Evolutionary conservation across 2,888 invertebrate genomes (phyloP), one percentile per base, ranked within the genome.

Genomic region (Amorpha juglandis): DNA sequence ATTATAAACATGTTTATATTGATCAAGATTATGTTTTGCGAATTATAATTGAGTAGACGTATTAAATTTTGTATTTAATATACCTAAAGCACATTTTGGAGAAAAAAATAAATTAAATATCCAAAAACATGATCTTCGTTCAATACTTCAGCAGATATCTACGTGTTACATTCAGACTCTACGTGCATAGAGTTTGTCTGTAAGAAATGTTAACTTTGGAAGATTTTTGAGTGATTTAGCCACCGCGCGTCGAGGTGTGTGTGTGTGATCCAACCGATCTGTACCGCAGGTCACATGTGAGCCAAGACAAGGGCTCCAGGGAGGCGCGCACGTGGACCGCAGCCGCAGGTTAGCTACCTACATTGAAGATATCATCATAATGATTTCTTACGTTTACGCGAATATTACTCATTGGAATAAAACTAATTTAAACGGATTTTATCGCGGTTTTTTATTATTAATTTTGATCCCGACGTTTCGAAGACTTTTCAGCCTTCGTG

Each of bases 261-360:
- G 62, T 51, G 63, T 63, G 63, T 63, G 66, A 63, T 52, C 33
- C 35, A 14, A 47, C 42, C 47, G 66, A 70, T 81, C 72, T 82
- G 80, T 50, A 19, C 38, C 76, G 80, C 92, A 92, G 92, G 90
- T 92, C 92, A 68, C 89, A 91, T 86, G 88, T 90, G 75, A 87
- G 83, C 85, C 91, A 90, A 81, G 92, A 93, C 81, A 92, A 93
- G 86, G 80, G 81, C 62, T 78, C 88, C 62, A 79, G 92, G 80
- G 92, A 93, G 62, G 79, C 86, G 35, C 83, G 92, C 38, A 78
- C 88, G 51, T 92, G 92, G 92, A 87, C 87, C n/a, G 72, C 86
- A 53, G 78, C 86, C 51, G 82, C 75, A 78, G 77, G 78, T 78
- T n/a, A n/a, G n/a, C n/a, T n/a, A 78, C 89, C 89, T 89, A 89